Evolutionary conservation across 2,888 invertebrate genomes (phyloP), one percentile per base, ranked within the genome.

Genomic region (Belgica antarctica): DNA sequence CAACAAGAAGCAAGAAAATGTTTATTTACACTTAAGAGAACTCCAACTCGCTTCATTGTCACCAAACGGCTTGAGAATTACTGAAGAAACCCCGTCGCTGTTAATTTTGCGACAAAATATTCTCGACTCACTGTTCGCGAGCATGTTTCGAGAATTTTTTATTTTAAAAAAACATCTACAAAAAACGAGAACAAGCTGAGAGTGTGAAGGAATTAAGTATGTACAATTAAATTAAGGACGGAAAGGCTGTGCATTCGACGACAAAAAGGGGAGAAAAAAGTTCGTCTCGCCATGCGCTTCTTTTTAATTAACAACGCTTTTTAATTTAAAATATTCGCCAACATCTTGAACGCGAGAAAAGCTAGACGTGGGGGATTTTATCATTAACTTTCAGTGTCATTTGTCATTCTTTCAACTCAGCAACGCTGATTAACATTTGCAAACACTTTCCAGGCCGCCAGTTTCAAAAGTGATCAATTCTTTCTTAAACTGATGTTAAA

Each of bases 81-180:
- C 8, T 15, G 2, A 27, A 41, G 47, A 47, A 24, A 59, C 68
- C 68, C 68, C 52, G 68, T 57, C 34, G 68, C 57, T 68, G 68
- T 57, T 68, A 68, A 66, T 57, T 57, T 68, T 68, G 68, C 52
- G 68, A 68, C 68, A 68, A 68, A 68, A 68, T 24, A 10, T 34
- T 36, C 27, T 31, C 36, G 41, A 41, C 27, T 47, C 46, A 28
- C 28, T 28, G 27, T 68, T 68, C 68, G 57, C 68, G 25, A 68
- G 68, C 52, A 68, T 68, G 68, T 68, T 46, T 57, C 34, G 19
- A 31, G 41, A 36, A 15, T 61, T 62, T 62, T 63, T 63, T 63
- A 12, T 46, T 46, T 12, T 3, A 3, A 15, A 3, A 4, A 15
- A 7, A 12, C 46, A 46, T n/a, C 59, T 59, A n/a, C 3, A 52